phyloP scores from a whole-genome alignment of 2,113 vertebrate species.

The Orthochromis malagaraziensis region DNA sequence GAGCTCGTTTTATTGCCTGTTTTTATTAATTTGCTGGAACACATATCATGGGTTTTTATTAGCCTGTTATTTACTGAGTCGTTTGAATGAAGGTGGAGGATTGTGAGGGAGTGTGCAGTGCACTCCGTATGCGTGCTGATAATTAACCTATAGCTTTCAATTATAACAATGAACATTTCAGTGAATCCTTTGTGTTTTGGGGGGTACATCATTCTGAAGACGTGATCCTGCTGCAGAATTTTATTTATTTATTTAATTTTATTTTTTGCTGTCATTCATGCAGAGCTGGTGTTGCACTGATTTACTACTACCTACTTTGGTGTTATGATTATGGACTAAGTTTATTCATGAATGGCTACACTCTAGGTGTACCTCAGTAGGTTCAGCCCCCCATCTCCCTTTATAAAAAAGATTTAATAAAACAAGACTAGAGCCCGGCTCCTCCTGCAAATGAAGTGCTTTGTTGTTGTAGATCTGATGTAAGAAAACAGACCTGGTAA shows the following conservation, averaged over 20 bases:
- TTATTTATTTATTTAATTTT: background rate
- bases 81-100: background rate
- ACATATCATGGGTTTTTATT: background rate
- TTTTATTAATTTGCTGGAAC: constrained; percentile 12
- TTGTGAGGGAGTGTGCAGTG: background rate
- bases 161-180: constrained; percentile 29
- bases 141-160: constrained; percentile 14
- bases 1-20: background rate
- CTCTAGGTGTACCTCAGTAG: background rate
- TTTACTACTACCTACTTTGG: constrained; percentile 21
- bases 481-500: constrained; percentile 36
- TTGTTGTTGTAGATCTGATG: constrained; percentile 35
- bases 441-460: background rate
- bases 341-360: constrained; percentile 29
- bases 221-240: constrained; percentile 15
- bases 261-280: background rate
- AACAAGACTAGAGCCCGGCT: background rate
- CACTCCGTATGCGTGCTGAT: background rate
- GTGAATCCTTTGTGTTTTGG: constrained; percentile 30
- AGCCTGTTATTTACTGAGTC: background rate
- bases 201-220: background rate
- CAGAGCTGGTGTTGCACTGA: constrained; percentile 11
- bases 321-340: constrained; percentile 7
- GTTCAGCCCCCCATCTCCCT: background rate
- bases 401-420: background rate